Evolutionary conservation across 2,113 vertebrate genomes (phyloP).

Genomic region (Vanacampus margaritifer): DNA sequence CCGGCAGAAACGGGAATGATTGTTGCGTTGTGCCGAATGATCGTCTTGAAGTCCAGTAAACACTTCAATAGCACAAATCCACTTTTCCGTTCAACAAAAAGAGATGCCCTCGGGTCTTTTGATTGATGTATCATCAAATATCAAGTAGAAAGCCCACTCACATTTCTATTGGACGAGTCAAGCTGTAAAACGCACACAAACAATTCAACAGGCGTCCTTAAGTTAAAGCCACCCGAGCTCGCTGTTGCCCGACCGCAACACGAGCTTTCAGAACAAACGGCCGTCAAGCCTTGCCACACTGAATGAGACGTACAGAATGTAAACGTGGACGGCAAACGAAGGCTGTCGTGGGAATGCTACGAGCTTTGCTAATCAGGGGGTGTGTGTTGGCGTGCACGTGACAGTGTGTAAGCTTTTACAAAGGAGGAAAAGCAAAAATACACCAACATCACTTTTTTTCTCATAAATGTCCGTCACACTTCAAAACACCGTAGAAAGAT

Average conservation of each 20-base stretch:
- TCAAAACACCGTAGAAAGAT: conserved; percentile 69
- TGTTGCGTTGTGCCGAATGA: not conserved
- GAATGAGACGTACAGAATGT: conserved; percentile 24
- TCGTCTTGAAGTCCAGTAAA: not conserved
- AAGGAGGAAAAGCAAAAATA: conserved; percentile 63
- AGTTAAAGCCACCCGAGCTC: not conserved
- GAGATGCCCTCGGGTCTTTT: not conserved
- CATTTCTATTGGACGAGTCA: not conserved
- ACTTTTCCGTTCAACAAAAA: not conserved
- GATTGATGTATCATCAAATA: not conserved
- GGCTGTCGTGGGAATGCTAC: conserved; percentile 48
- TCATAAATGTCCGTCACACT: conserved; percentile 58
- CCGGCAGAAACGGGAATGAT: conserved; percentile 3
- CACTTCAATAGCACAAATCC: not conserved
- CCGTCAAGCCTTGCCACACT: conserved; percentile 8
- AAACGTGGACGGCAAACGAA: conserved; percentile 37
- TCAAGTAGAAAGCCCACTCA: not conserved
- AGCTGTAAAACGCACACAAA: not conserved
- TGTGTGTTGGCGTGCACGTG: conserved; percentile 17
- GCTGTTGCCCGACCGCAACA: conserved; percentile 32
- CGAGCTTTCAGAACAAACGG: conserved; percentile 65
- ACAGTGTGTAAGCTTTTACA: conserved; percentile 44
- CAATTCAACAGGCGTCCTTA: not conserved
- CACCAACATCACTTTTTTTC: conserved; percentile 56
- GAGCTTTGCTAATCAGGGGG: conserved; percentile 43